Base-by-base conservation (phyloP, 1,140 invertebrate species). In the Eciton burchellii region DNA sequence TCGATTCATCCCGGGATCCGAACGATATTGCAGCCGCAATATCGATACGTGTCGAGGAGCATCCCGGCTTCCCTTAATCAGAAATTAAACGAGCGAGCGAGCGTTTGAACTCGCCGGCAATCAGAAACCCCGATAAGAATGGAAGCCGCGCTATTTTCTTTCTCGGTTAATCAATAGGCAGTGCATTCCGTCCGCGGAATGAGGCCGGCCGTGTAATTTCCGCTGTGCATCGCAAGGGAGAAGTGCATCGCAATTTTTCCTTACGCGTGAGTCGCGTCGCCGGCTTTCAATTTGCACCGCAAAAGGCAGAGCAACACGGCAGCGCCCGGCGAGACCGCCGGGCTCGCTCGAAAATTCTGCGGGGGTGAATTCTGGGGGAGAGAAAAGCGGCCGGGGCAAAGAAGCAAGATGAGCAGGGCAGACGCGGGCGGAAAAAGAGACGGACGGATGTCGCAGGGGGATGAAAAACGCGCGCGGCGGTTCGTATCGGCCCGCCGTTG, bases 151-250 rank as follows among this genome's bases (percentile, higher is more conserved):
- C 26, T 41, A 76, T 63, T 65, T 41, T 21, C 16, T 65, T 19
- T 2, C 52, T 12, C 59, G 12, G 2, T n/a, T 77, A 66, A 77
- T 77, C 29, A 66, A 77, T 66, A 66, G 11, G 16, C 29, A 56
- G n/a, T 11, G 21, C 3, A n/a, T n/a, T n/a, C 54, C 21, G 29
- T 66, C 54, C 5, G 24, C 24, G 19, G 45, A 54, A 63, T 9
- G 41, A 43, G 19, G 59, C n/a, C 19, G 26, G 12, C 9, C n/a
- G 45, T 43, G 21, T 77, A 77, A 77, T 77, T 43, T 56, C 29
- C 66, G 6, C 8, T 3, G 35, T 52, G 8, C 16, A 52, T 21
- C 19, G 0, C n/a, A n/a, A n/a, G n/a, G 14, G 3, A 0, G 24
- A 24, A n/a, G 0, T 43, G 47, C 9, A 54, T 54, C 8, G 49